Base-by-base conservation (phyloP, 2,113 vertebrate species). In the Anhinga anhinga region DNA sequence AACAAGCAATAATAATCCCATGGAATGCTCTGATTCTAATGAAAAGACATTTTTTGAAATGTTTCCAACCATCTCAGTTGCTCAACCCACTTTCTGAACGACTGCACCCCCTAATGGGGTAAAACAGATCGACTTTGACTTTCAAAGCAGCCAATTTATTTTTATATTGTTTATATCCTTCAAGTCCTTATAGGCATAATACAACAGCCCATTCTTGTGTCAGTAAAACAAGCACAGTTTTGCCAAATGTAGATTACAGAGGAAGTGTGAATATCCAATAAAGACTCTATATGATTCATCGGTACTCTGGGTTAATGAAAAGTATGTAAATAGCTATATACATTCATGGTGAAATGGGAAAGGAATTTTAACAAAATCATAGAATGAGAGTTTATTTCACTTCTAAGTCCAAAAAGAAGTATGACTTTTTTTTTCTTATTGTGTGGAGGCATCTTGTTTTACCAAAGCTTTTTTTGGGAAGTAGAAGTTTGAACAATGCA, bases 71-170 rank as follows among this genome's bases (percentile, higher is more conserved):
- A 44, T 56, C 77, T 72, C 66, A 15, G 70, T 86, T 76, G 29
- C 38, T 81, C 14, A 10, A 76, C 90, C 82, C 90, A 91, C 90
- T 97, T 95, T 95, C 80, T 95, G 92, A 93, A 79, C 4, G 19
- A 95, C 90, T 95, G 88, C 96, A 97, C 88, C 86, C 86, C 95
- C 95, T 95, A 95, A 96, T 89, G 93, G 84, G 89, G 86, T 93
- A 94, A 96, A 93, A 4, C 77, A 96, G 93, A 94, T 59, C 91
- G 89, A 71, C 86, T 96, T 91, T 92, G 89, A 71, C 86, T 96
- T 91, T 62, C 67, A 87, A 61, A 95, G 65, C 69, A 95, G 65
- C 17, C 52, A 17, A 13, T 93, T 95, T 85, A 42, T 82, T 93
- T 90, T 93, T 66, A 17, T 44, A 12, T 52, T 78, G 73, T 86